Percentiles rank a stretch among this genome's conserved stretches.
phyloP scores from a whole-genome alignment of 2,113 vertebrate genomes.

The Ameiurus melas region DNA sequence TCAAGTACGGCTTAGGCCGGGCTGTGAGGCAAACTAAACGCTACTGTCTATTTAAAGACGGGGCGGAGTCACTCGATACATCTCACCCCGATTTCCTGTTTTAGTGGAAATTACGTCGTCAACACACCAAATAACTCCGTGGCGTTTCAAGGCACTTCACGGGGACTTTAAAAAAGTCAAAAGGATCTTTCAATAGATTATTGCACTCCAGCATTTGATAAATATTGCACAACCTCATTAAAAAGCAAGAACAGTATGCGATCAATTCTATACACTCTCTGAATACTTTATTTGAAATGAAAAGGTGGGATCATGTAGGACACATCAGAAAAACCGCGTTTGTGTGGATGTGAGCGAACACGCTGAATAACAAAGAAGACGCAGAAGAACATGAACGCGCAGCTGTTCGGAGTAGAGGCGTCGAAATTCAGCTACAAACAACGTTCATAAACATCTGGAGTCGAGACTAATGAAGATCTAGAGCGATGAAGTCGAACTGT shows the following conservation, averaged over 20 bases:
- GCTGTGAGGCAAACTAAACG: too few species aligned
- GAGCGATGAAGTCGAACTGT: neutral
- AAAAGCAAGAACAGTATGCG: neutral
- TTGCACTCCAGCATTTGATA: neutral
- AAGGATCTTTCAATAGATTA: neutral
- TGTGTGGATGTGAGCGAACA: neutral
- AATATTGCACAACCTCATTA: neutral
- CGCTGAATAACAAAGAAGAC: neutral
- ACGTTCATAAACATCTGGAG: neutral
- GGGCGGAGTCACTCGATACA: too few species aligned
- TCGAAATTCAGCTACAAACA: too few species aligned
- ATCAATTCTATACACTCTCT: neutral
- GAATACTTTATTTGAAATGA: neutral
- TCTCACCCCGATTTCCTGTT: too few species aligned
- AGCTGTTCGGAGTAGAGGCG: neutral
- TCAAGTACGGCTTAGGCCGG: too few species aligned
- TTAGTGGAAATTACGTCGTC: too few species aligned
- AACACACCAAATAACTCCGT: too few species aligned
- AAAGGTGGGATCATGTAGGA: neutral
- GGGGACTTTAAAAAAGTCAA: neutral
- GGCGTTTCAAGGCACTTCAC: too few species aligned
- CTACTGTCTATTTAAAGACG: too few species aligned
- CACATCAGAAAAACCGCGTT: neutral
- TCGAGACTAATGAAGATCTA: neutral
- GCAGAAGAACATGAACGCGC: neutral